Conservation (phyloP, 2,888 invertebrate genomes). For the Pandemis corylana region DNA sequence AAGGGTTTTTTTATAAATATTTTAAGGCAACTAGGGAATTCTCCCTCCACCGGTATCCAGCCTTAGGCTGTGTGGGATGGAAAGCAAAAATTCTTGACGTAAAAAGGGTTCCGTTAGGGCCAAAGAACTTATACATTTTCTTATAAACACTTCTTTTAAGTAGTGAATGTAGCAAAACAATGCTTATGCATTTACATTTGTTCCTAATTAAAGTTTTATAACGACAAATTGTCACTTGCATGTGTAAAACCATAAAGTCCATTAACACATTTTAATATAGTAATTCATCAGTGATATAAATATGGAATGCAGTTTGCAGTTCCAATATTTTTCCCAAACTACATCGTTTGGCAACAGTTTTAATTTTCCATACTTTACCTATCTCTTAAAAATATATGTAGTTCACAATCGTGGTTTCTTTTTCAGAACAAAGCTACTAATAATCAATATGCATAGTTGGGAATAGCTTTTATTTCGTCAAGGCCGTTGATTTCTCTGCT, state of each 20-base stretch:
- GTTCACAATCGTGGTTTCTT: too few relatives aligned
- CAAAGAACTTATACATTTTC: neutral
- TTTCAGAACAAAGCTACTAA: neutral
- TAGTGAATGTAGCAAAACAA: neutral
- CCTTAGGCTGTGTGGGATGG: constrained; percentile 21
- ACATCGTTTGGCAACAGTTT: neutral
- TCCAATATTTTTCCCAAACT: neutral
- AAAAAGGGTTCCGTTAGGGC: constrained; percentile 32
- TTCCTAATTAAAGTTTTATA: too few relatives aligned
- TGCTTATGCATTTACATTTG: too few relatives aligned
- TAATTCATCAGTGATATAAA: too few relatives aligned
- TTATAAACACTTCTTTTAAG: neutral
- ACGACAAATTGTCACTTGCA: too few relatives aligned
- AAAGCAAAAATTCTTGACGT: constrained; percentile 36
- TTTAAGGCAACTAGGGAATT: constrained; percentile 56
- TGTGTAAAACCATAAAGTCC: too few relatives aligned
- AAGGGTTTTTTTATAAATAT: constrained; percentile 56
- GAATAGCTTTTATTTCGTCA: neutral
- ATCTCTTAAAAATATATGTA: too few relatives aligned
- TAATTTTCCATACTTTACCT: too few relatives aligned
- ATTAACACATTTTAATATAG: too few relatives aligned
- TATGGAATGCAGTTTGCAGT: neutral
- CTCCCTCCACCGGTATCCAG: constrained; percentile 18
- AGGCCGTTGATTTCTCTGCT: neutral
- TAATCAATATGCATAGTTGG: too few relatives aligned